Conservation (phyloP, 2,113 vertebrate genomes). For the Melanostigma gelatinosum region DNA sequence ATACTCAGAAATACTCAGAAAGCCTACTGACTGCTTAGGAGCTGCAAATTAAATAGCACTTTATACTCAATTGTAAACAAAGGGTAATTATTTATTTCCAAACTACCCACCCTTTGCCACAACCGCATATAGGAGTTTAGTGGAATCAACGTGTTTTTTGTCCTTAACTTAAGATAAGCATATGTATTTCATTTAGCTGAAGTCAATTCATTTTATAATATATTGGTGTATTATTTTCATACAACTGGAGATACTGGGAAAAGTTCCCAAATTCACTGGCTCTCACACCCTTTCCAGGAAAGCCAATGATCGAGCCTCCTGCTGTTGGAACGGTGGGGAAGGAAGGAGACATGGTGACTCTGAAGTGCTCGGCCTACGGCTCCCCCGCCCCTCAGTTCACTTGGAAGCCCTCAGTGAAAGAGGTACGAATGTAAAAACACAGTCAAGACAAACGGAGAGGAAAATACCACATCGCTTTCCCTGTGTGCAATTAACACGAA, state of each 20-base stretch:
- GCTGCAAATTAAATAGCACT: neutral
- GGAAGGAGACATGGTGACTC: constrained; percentile 72
- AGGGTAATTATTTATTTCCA: neutral
- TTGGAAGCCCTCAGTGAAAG: constrained; percentile 72
- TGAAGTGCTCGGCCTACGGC: constrained; percentile 66
- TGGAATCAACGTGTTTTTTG: neutral
- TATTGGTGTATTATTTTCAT: neutral
- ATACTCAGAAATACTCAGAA: neutral
- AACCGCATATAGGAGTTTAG: neutral
- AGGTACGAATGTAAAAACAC: constrained; percentile 51
- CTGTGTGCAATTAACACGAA: neutral
- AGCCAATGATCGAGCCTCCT: constrained; percentile 62
- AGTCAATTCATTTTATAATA: neutral
- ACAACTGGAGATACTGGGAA: too few species aligned
- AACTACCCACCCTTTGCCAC: neutral
- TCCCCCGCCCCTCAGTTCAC: constrained; percentile 71
- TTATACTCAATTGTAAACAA: neutral
- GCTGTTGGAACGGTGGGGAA: constrained; percentile 49
- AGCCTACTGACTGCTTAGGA: too few species aligned
- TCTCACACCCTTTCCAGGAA: constrained; percentile 57
- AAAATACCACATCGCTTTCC: neutral
- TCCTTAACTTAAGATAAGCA: neutral
- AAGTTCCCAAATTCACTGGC: constrained; percentile 1
- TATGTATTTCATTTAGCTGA: neutral
- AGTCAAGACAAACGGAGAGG: neutral